Evolutionary conservation across 2,113 vertebrate species (phyloP).

Genomic region (Pseudois nayaur): DNA sequence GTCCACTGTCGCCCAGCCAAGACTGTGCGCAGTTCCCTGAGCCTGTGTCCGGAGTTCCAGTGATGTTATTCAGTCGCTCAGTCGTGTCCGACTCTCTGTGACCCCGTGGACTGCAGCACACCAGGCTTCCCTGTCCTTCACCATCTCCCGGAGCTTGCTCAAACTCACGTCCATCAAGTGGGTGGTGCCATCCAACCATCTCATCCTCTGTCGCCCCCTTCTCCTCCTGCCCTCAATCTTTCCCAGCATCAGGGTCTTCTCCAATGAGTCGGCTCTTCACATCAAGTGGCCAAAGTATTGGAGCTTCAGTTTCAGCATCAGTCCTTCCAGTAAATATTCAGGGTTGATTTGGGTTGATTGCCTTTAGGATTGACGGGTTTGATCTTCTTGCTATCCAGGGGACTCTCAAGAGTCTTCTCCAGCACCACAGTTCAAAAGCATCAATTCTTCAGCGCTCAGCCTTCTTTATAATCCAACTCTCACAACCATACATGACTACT

Average conservation of each 20-base stretch:
- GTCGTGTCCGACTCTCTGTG: rapidly evolving
- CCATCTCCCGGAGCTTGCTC: neutral
- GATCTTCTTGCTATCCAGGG: neutral
- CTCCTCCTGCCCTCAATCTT: neutral
- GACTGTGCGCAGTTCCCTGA: rapidly evolving
- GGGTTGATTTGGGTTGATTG: neutral
- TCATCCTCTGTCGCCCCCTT: neutral
- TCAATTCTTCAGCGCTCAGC: neutral
- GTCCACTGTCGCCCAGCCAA: rapidly evolving
- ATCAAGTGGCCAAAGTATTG: neutral
- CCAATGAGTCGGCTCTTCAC: neutral
- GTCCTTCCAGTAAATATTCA: neutral
- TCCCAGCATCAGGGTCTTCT: neutral
- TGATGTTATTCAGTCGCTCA: neutral
- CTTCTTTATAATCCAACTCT: neutral
- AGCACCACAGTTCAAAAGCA: neutral
- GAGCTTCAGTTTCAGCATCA: neutral
- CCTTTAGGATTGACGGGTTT: neutral
- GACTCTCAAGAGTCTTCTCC: neutral
- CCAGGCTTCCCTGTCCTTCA: neutral
- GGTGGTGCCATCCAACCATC: neutral
- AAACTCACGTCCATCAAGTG: neutral
- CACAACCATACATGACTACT: neutral
- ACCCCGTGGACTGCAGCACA: neutral
- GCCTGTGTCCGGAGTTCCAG: rapidly evolving